Percentiles rank a stretch among this genome's conserved stretches.
These are phyloP conservation scores for Actinopyga echinites DNA, from an alignment of 53 echinoderm and acorn worm species.

Conservation along the genomic window DNA sequence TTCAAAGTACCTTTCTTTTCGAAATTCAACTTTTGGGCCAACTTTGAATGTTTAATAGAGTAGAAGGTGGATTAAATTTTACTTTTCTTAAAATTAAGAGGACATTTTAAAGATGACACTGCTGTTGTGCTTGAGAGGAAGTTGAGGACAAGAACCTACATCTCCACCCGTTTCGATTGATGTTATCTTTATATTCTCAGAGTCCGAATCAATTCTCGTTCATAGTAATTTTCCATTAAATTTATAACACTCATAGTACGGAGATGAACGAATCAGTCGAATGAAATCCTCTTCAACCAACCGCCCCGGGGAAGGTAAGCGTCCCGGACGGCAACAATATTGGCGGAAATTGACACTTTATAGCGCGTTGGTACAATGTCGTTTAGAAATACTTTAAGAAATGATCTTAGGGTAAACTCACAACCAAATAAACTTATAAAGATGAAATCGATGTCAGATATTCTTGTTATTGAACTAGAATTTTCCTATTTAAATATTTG, in stretches of 20 bases:
- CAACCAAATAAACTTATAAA: not conserved
- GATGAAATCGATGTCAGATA: conserved; percentile 16
- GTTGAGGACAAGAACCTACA: not conserved
- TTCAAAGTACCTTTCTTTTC: too few species aligned
- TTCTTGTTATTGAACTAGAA: not conserved
- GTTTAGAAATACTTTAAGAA: not conserved
- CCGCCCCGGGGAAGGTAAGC: conserved; percentile 41
- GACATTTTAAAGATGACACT: too few species aligned
- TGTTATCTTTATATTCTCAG: not conserved
- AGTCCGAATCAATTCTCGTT: not conserved
- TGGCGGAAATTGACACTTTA: conserved; percentile 19
- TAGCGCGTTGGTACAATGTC: too few species aligned
- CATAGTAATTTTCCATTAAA: not conserved
- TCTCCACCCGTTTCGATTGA: not conserved
- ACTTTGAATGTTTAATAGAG: too few species aligned
- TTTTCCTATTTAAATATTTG: conserved; percentile 6
- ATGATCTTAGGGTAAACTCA: not conserved
- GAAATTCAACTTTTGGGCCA: too few species aligned
- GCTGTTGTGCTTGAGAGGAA: too few species aligned
- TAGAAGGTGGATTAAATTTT: too few species aligned
- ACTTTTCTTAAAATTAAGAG: too few species aligned
- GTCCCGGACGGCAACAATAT: conserved; percentile 23
- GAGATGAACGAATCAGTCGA: not conserved
- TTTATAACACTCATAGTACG: too few species aligned
- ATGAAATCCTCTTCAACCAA: conserved; percentile 17